phyloP scores from a whole-genome alignment of 1,140 invertebrate genomes.

The Bombus balteatus region DNA sequence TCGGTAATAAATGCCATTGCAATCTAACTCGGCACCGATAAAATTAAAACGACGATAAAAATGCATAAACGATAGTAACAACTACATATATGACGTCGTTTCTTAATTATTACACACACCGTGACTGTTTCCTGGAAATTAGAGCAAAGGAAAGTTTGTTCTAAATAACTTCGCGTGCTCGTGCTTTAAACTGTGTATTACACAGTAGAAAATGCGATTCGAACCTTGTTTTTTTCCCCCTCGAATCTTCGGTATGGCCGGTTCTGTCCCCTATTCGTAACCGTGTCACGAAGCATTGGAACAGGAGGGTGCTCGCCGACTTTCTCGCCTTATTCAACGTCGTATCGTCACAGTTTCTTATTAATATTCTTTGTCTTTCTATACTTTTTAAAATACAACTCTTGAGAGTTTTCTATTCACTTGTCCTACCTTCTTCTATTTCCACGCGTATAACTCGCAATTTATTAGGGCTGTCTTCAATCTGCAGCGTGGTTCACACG shows the following conservation, averaged over 20 bases:
- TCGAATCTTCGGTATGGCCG: not conserved
- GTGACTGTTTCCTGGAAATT: not conserved
- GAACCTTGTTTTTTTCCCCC: not conserved
- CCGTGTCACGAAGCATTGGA: slow-evolving; percentile 19
- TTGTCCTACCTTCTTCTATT: too few relatives aligned
- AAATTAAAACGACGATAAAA: too few relatives aligned
- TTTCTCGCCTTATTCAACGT: not conserved
- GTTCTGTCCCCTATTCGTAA: slow-evolving; percentile 9
- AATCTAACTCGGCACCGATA: too few relatives aligned
- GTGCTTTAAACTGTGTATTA: not conserved
- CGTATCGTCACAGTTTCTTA: slow-evolving; percentile 1
- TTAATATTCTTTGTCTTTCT: not conserved
- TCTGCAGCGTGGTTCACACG: too few relatives aligned
- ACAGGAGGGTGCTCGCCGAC: not conserved
- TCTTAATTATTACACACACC: too few relatives aligned
- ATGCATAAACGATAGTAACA: too few relatives aligned
- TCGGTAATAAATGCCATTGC: too few relatives aligned
- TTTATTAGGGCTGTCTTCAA: not conserved
- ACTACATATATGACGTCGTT: too few relatives aligned
- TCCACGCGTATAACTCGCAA: not conserved
- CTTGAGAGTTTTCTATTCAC: not conserved
- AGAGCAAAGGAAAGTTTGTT: not conserved
- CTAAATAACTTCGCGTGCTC: not conserved
- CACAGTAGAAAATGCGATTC: not conserved
- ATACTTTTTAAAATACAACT: not conserved